These are phyloP conservation scores for Falco cherrug DNA, from an alignment of 2,797 vertebrate genomes.

Conservation along the genomic window DNA sequence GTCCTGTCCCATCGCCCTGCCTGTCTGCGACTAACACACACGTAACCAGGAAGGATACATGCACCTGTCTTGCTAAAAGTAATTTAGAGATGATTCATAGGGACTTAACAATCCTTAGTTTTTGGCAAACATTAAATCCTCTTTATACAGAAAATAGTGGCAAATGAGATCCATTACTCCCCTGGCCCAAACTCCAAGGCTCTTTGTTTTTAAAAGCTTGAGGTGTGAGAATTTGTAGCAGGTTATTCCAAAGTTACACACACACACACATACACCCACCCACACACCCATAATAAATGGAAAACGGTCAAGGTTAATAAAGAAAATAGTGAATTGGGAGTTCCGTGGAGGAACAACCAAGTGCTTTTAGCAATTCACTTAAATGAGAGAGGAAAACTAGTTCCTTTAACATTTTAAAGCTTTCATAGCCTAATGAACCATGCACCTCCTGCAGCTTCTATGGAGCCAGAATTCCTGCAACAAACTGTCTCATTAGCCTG, in stretches of 20 bases:
- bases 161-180: neutral
- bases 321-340: conserved; percentile 40
- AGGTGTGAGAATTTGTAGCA: neutral
- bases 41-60: fast-evolving
- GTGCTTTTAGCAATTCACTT: conserved; percentile 57
- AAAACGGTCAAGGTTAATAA: conserved; percentile 69
- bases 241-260: neutral
- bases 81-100: neutral
- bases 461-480: conserved; percentile 8
- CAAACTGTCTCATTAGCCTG: conserved; percentile 21
- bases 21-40: neutral
- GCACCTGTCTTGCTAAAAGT: neutral
- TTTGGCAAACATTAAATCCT: neutral
- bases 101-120: neutral
- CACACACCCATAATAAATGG: neutral
- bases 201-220: neutral
- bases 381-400: conserved; percentile 42
- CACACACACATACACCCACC: neutral
- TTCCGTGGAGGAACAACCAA: conserved; percentile 25
- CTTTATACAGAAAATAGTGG: neutral
- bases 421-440: conserved; percentile 63
- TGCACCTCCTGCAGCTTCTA: conserved; percentile 53
- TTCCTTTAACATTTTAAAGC: conserved; percentile 50
- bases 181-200: neutral
- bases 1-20: neutral